Conservation (phyloP, 2,113 vertebrate species). For the Platycercus adscitus region DNA sequence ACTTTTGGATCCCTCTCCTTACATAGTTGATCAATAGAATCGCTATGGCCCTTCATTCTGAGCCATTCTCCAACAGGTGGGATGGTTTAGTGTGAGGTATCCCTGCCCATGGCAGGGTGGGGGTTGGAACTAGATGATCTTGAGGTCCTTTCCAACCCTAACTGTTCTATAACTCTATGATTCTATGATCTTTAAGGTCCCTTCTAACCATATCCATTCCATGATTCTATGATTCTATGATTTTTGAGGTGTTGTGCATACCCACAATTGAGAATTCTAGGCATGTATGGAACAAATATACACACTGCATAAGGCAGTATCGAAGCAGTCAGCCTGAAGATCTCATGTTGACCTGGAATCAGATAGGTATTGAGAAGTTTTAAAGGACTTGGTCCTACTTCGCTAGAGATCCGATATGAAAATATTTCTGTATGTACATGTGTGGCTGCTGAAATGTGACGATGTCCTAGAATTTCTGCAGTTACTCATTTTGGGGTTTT, state of each 20-base stretch:
- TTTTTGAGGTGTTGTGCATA: not conserved
- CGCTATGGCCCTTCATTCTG: too few relatives aligned
- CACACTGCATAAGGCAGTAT: not conserved
- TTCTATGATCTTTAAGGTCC: not conserved
- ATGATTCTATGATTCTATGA: not conserved
- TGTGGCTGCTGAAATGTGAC: not conserved
- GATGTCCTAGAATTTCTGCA: not conserved
- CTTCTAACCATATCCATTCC: not conserved
- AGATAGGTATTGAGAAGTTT: not conserved
- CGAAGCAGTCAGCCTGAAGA: not conserved
- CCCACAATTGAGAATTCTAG: not conserved
- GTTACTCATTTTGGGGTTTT: not conserved
- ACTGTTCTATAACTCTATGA: too few relatives aligned
- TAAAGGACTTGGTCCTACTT: not conserved
- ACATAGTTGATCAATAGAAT: too few relatives aligned
- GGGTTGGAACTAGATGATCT: too few relatives aligned
- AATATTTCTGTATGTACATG: not conserved
- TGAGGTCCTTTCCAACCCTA: too few relatives aligned
- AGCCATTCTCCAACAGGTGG: too few relatives aligned
- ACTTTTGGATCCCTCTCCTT: too few relatives aligned
- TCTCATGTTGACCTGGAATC: not conserved
- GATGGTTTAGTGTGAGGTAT: too few relatives aligned
- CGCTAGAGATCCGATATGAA: not conserved
- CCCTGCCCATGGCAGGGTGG: too few relatives aligned
- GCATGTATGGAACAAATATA: not conserved